phyloP scores from a whole-genome alignment of 37 sponge, comb jelly and placozoan species.

The Spongilla lacustris region DNA sequence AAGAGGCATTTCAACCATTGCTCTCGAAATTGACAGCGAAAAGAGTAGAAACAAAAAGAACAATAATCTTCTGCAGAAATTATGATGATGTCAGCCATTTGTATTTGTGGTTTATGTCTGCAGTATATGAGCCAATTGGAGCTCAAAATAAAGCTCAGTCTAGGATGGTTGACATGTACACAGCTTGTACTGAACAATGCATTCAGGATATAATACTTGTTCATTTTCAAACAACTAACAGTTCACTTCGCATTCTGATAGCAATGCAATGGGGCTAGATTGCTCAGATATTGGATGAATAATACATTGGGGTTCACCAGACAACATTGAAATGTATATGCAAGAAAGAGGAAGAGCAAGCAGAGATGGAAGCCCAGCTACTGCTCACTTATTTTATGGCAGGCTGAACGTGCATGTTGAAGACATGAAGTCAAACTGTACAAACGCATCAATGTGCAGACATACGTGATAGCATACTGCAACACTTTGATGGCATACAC shows the following conservation, averaged over 20 bases:
- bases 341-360: not conserved
- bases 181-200: constrained; percentile 20
- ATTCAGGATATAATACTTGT: constrained; percentile 29
- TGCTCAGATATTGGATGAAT: constrained; percentile 20
- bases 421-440: not conserved
- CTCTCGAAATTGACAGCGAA: not conserved
- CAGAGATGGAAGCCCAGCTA: constrained; percentile 4
- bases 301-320: constrained; percentile 24
- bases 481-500: constrained; percentile 11
- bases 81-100: constrained; percentile 1
- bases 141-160: not conserved
- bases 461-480: not conserved
- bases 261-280: constrained; percentile 44
- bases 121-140: not conserved
- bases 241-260: constrained; percentile 11
- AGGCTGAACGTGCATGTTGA: not conserved
- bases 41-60: not conserved
- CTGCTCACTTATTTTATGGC: not conserved
- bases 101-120: not conserved
- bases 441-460: not conserved
- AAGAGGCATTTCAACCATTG: not conserved
- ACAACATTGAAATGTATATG: constrained; percentile 9
- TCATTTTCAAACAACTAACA: not conserved
- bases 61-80: not conserved
- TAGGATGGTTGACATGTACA: constrained; percentile 43